Evolutionary conservation across 1,140 invertebrate genomes (phyloP), one percentile per base, ranked within the genome.

Genomic region (Brachystomella parvula): DNA sequence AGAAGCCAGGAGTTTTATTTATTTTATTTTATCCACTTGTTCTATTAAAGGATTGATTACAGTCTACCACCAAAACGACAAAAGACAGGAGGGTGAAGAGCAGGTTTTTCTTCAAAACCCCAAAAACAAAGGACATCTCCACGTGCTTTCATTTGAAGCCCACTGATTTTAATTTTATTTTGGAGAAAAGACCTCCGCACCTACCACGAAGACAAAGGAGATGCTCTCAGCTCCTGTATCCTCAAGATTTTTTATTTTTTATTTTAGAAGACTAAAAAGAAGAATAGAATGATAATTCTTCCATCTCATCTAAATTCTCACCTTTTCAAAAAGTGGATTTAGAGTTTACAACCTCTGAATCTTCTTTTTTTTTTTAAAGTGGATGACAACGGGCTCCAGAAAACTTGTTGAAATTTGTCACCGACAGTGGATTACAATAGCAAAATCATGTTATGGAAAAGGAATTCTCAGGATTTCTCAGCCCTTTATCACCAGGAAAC

Each of bases 331-430:
- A 53, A 53, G 49, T 53, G 49, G 49, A 53, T 53, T 53, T 53
- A 12, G 12, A 53, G 49, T 53, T 53, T 53, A 53, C 12, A 53
- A 53, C 49, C 9, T 12, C 12, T 6, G 24, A 44, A 44, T n/a
- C n/a, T n/a, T n/a, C n/a, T n/a, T n/a, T n/a, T n/a, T n/a, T n/a
- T 12, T 12, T 12, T 31, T 29, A 70, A 66, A 66, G 58, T 70
- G 68, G 68, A 64, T 63, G 68, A 66, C 68, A 66, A 67, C 64
- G 69, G 65, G 49, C 49, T 53, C 58, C 57, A 15, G 26, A 35
- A 44, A 65, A 70, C 44, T 70, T 66, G 65, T 65, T 65, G 69
- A 70, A 70, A 70, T 70, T 70, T 70, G 69, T 70, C 69, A 63
- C 61, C 61, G 61, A 67, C 65, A 67, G 31, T 31, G 57, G 64